phyloP scores from a whole-genome alignment of 2,797 vertebrate genomes.

The Chelidonichthys spinosus region DNA sequence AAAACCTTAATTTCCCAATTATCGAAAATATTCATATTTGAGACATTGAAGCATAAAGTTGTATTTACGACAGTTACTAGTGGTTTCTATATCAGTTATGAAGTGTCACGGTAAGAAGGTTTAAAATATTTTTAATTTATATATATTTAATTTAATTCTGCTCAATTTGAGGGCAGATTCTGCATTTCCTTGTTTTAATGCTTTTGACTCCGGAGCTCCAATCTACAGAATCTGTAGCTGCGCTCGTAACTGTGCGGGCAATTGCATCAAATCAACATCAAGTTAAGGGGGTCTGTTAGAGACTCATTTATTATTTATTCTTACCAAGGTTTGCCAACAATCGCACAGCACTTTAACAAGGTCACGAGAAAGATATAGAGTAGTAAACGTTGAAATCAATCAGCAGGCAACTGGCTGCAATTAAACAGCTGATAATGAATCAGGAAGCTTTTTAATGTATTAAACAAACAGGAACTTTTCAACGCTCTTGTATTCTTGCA shows the following conservation, averaged over 20 bases:
- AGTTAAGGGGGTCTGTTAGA: conserved; percentile 35
- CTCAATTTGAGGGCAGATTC: background rate
- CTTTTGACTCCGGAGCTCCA: conserved; percentile 21
- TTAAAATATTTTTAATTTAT: background rate
- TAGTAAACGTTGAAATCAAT: conserved; percentile 42
- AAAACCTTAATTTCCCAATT: background rate
- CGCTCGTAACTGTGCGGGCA: conserved; percentile 18
- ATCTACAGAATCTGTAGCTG: conserved; percentile 17
- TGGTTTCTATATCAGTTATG: background rate
- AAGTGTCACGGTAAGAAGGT: background rate
- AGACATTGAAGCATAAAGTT: background rate
- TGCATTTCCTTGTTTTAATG: background rate
- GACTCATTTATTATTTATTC: conserved; percentile 53
- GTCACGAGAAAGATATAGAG: conserved; percentile 34
- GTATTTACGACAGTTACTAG: background rate
- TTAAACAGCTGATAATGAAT: conserved; percentile 43
- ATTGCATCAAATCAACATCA: conserved; percentile 37
- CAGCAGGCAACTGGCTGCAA: conserved; percentile 40
- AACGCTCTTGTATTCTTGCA: conserved; percentile 18
- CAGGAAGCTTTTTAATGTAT: conserved; percentile 37
- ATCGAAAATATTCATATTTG: background rate
- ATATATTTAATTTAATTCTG: no score
- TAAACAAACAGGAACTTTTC: background rate
- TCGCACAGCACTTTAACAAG: conserved; percentile 35
- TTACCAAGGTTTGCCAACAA: conserved; percentile 38